Conservation (phyloP, 1,140 invertebrate genomes). For the Zophobas morio region DNA sequence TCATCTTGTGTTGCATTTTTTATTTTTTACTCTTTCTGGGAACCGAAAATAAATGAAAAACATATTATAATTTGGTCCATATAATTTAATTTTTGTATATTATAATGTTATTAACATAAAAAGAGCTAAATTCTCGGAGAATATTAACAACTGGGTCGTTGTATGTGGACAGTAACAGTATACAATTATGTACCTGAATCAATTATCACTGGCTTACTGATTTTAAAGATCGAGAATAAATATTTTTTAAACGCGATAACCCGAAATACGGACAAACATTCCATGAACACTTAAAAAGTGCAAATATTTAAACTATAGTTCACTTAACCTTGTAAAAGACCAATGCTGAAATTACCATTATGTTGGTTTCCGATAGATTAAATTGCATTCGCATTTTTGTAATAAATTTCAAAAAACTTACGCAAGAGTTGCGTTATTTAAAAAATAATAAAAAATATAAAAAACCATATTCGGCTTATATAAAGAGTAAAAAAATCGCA, state of each 20-base stretch:
- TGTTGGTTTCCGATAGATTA: background rate
- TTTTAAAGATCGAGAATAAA: background rate
- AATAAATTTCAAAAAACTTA: slow-evolving; percentile 23
- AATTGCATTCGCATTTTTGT: slow-evolving; percentile 20
- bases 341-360: background rate
- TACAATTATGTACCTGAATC: too few species aligned
- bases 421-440: slow-evolving; percentile 6
- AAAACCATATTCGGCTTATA: slow-evolving; percentile 5
- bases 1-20: too few species aligned
- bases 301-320: slow-evolving; percentile 10
- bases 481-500: slow-evolving; percentile 25
- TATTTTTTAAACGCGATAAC: background rate
- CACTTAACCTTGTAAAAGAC: background rate
- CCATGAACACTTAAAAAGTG: background rate
- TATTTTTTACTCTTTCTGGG: background rate
- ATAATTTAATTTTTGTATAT: background rate
- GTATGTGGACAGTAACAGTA: too few species aligned
- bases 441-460: slow-evolving; percentile 15
- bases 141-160: too few species aligned
- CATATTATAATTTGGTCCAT: background rate
- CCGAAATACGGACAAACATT: background rate
- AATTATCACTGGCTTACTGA: too few species aligned
- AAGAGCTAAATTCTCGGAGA: too few species aligned
- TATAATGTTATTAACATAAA: too few species aligned
- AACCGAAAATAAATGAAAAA: background rate